Base-by-base conservation (phyloP, 2,113 vertebrate genomes). In the Gasterosteus nipponicus region DNA sequence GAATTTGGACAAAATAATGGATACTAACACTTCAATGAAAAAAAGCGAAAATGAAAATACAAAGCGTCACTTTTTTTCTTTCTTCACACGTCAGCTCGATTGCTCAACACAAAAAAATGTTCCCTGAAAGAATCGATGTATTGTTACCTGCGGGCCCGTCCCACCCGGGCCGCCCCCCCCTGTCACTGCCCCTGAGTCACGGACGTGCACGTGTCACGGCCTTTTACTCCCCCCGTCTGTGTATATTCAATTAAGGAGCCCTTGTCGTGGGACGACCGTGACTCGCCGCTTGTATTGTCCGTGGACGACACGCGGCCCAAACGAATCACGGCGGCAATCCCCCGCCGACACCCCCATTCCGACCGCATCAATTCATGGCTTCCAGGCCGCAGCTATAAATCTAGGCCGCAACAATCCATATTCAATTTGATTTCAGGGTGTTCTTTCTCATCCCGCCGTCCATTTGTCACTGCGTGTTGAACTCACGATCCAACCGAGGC, bases 311-410 rank as follows among this genome's bases (percentile, higher is more conserved):
- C 60, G 47, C 29, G 69, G 74, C 69, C 82, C 82, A 84, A 87
- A 89, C 80, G 29, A 85, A 87, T 89, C 75, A 78, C 67, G 63
- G 82, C 75, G 39, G 39, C 85, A 80, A 81, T 83, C 74, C 88
- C 86, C 79, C 41, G 88, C 84, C 46, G 58, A 7, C 35, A 38
- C 35, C 31, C 58, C 78, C 75, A 79, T 92, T 90, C 82, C 82
- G 85, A 83, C 87, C 70, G 86, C 88, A 84, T 87, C 86, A 85
- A 87, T 87, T 87, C 83, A 88, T 86, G 90, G 87, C 90, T 92
- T 91, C 84, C 86, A 83, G 73, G 83, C 88, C 33, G 12, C 31
- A 63, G 88, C 84, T 54, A 85, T 89, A 87, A 83, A 89, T 89
- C 87, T 57, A 68, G 66, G 54, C 79, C 78, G 29, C 79, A 89